A percentile compares a stretch with the other conserved stretches of the same genome.
These are phyloP conservation scores for Oreohelix idahoensis DNA, from an alignment of 1,140 invertebrate genomes.

Conservation along the genomic window DNA sequence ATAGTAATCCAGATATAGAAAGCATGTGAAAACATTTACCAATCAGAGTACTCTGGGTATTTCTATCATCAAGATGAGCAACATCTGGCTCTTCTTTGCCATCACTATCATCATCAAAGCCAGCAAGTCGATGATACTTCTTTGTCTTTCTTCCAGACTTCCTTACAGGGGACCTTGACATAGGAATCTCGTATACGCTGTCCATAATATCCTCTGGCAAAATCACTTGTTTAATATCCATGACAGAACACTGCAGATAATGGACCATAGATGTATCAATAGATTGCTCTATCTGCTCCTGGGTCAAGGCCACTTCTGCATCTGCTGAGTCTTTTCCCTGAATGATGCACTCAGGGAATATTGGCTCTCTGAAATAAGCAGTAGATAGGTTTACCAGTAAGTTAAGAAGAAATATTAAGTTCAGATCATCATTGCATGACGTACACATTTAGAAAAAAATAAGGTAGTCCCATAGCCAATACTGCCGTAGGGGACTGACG, in stretches of 20 bases:
- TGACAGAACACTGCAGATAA: slow-evolving; percentile 18
- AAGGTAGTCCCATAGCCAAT: too few relatives aligned
- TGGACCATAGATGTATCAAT: slow-evolving; percentile 12
- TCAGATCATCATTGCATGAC: too few relatives aligned
- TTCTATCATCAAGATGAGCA: not conserved
- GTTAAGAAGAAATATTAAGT: too few relatives aligned
- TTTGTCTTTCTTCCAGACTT: slow-evolving; percentile 18
- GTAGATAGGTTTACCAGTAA: not conserved
- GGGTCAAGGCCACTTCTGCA: slow-evolving; percentile 16
- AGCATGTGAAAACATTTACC: not conserved
- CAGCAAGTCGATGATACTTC: slow-evolving; percentile 15
- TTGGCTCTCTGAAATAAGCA: slow-evolving; percentile 31
- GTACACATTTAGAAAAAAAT: too few relatives aligned
- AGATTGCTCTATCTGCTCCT: slow-evolving; percentile 17
- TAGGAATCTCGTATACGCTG: not conserved
- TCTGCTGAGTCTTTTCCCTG: slow-evolving; percentile 11
- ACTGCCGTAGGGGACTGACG: too few relatives aligned
- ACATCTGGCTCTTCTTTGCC: not conserved
- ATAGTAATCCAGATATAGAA: too few relatives aligned
- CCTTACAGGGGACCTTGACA: not conserved
- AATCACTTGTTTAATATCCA: slow-evolving; percentile 26
- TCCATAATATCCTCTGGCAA: not conserved
- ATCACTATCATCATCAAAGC: not conserved
- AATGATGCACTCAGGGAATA: slow-evolving; percentile 19
- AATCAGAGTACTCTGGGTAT: not conserved